A percentile compares a stretch with the other conserved stretches of the same genome.
Evolutionary conservation across 2,888 invertebrate genomes (phyloP).

Genomic region (Flexamia atlantica): DNA sequence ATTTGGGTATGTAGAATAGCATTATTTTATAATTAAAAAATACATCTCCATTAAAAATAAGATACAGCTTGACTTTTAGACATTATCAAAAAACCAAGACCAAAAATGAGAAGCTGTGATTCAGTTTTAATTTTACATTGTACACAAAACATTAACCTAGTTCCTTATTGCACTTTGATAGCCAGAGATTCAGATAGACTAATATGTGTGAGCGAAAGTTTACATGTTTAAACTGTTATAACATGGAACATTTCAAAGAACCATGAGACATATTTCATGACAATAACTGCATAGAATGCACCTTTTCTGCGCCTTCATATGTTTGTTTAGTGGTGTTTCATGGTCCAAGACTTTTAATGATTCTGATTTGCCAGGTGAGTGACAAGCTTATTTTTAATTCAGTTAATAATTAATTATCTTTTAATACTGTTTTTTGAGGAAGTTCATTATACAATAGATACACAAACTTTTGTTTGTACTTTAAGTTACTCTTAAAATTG

Average conservation of each 20-base stretch:
- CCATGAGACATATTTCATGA: neutral
- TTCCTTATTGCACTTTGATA: neutral
- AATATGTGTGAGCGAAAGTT: neutral
- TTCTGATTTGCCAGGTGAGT: neutral
- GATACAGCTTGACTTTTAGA: no score
- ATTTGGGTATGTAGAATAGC: neutral
- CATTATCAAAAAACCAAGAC: no score
- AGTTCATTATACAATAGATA: no score
- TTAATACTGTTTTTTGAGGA: no score
- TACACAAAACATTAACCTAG: slow-evolving; percentile 11
- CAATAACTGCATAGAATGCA: neutral
- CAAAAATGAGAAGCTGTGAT: no score
- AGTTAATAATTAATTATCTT: no score
- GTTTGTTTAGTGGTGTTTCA: neutral
- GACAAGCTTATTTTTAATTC: no score
- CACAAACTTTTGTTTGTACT: no score
- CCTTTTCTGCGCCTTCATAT: neutral
- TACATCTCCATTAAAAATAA: no score
- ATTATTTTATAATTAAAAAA: no score
- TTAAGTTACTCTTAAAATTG: no score
- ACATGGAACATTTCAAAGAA: neutral
- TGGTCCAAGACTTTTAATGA: neutral
- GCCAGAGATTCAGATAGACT: neutral
- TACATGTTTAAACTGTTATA: no score
- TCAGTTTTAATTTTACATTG: neutral